Conservation (phyloP, 1,140 invertebrate genomes). For the Euwallacea similis region DNA sequence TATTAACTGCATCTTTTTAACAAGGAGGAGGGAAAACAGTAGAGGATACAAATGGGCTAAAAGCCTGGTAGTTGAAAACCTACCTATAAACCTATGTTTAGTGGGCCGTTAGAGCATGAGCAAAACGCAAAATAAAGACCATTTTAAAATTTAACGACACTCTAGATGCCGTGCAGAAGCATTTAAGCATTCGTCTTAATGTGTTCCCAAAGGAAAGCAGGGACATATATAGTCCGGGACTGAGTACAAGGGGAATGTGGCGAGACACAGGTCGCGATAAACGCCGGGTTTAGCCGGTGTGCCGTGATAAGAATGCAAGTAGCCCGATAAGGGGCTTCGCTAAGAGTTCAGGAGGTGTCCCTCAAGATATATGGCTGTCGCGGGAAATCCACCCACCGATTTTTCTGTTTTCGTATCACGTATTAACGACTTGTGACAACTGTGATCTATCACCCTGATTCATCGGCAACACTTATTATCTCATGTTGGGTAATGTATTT, state of each 20-base stretch:
- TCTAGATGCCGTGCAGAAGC: conserved; percentile 31
- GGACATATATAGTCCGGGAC: conserved; percentile 43
- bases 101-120: conserved; percentile 28
- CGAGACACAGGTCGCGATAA: conserved; percentile 51
- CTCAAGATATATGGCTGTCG: conserved; percentile 54
- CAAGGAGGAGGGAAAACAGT: no score
- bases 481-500: not conserved
- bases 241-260: conserved; percentile 38
- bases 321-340: conserved; percentile 48
- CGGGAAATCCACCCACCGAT: conserved; percentile 53
- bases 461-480: not conserved
- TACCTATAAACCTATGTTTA: conserved; percentile 26
- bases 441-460: conserved; percentile 55
- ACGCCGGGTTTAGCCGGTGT: conserved; percentile 44
- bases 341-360: conserved; percentile 53
- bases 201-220: conserved; percentile 42
- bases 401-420: conserved; percentile 50
- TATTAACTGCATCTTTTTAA: no score
- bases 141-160: conserved; percentile 39
- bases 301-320: conserved; percentile 54
- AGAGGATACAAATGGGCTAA: conserved; percentile 6
- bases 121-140: conserved; percentile 39
- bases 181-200: conserved; percentile 43
- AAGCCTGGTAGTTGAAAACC: not conserved
- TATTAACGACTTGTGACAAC: conserved; percentile 54